phyloP scores from a whole-genome alignment of 2,113 vertebrate species.

The Tetrax tetrax region DNA sequence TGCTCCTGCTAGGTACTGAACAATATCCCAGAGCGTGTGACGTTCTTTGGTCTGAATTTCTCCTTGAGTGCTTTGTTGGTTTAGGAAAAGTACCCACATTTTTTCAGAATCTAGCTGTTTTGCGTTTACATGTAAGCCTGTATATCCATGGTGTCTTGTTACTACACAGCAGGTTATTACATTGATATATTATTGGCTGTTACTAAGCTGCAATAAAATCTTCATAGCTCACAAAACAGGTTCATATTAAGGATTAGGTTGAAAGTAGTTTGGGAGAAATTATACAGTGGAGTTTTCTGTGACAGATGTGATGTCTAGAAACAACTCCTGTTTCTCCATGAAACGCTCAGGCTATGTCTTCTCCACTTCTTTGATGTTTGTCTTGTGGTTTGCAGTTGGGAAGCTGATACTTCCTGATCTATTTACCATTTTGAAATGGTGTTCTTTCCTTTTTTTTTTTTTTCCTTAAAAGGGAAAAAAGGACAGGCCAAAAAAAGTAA shows the following conservation, averaged over 20 bases:
- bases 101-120: neutral
- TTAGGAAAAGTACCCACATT: neutral
- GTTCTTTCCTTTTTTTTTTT: neutral
- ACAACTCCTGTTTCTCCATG: neutral
- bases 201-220: neutral
- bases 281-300: neutral
- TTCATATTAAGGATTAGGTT: neutral
- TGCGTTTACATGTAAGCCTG: neutral
- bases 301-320: neutral
- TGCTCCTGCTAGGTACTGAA: neutral
- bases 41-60: neutral
- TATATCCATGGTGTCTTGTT: neutral
- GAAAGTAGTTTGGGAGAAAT: neutral
- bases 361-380: neutral
- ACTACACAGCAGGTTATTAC: neutral
- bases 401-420: neutral
- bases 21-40: neutral
- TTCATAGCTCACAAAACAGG: neutral
- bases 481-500: neutral
- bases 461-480: neutral
- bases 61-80: neutral
- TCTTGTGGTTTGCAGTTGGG: neutral
- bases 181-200: neutral
- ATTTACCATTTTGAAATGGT: neutral
- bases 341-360: neutral